phyloP scores from a whole-genome alignment of 2,888 invertebrate species.

The Pheosia gnoma region DNA sequence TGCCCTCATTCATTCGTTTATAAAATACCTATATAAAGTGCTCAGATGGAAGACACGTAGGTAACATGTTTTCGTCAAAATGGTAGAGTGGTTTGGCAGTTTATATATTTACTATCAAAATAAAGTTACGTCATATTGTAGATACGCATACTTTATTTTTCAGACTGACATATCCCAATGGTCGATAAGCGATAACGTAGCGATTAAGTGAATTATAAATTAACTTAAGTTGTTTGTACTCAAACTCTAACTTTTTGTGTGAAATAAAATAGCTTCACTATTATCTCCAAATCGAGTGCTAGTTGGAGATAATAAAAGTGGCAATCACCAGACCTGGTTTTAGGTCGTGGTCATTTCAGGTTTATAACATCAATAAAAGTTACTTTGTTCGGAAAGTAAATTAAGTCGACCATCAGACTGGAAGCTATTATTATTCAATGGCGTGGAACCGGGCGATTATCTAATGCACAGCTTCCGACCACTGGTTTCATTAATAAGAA shows the following conservation, averaged over 20 bases:
- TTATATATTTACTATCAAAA: constrained; percentile 1
- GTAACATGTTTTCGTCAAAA: neutral
- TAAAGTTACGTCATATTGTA: neutral
- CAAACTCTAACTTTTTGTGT: too few species aligned
- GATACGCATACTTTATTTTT: neutral
- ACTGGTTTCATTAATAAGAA: constrained; percentile 13
- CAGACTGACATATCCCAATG: too few species aligned
- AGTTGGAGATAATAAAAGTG: too few species aligned
- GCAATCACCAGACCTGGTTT: too few species aligned
- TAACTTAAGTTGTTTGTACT: too few species aligned
- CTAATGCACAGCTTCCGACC: constrained; percentile 11
- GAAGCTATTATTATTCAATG: constrained; percentile 15
- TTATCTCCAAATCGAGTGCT: too few species aligned
- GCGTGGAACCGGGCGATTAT: constrained; percentile 15
- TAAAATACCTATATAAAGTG: neutral
- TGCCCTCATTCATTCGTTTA: neutral
- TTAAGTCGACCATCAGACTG: constrained; percentile 2
- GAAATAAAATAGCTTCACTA: too few species aligned
- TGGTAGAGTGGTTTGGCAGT: neutral
- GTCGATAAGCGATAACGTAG: neutral
- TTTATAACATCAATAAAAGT: neutral
- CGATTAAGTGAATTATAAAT: too few species aligned
- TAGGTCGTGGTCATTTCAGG: too few species aligned
- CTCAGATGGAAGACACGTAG: neutral
- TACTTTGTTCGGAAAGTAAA: neutral